These are phyloP conservation scores for Pyralis farinalis DNA, from an alignment of 2,888 invertebrate species.

Conservation along the genomic window DNA sequence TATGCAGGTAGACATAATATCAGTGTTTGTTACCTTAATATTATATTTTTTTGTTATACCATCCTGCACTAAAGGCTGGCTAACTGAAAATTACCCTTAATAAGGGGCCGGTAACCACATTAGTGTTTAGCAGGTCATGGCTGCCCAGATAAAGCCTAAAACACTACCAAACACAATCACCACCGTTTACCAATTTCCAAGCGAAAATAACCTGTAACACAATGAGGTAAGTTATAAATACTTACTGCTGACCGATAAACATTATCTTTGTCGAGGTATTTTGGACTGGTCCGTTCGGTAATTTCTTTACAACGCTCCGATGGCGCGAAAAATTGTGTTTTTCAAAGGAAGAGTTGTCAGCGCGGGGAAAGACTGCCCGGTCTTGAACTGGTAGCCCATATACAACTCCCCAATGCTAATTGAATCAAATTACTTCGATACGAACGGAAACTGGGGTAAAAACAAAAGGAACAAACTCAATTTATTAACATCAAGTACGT, in stretches of 20 bases:
- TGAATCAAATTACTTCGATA: neutral
- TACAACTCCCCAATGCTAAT: neutral
- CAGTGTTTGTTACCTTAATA: too few species aligned
- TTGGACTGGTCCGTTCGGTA: conserved; percentile 52
- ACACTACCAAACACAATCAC: conserved; percentile 28
- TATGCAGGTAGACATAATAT: too few species aligned
- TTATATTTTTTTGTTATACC: conserved; percentile 1
- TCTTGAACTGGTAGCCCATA: conserved; percentile 29
- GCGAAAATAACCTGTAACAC: conserved; percentile 29
- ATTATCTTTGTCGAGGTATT: conserved; percentile 46
- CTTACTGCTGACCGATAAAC: conserved; percentile 23
- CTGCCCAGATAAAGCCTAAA: conserved; percentile 53
- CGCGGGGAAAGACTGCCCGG: conserved; percentile 38
- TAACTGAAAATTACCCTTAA: conserved; percentile 50
- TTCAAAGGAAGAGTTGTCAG: conserved; percentile 53
- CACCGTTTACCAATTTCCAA: conserved; percentile 15
- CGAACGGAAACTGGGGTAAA: neutral
- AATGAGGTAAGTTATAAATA: conserved; percentile 14
- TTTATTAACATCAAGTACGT: too few species aligned
- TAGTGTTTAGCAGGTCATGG: conserved; percentile 60
- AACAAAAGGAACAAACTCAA: neutral
- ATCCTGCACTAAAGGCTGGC: neutral
- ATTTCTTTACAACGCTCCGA: conserved; percentile 71
- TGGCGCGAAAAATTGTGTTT: conserved; percentile 72
- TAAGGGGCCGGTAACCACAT: conserved; percentile 44